phyloP scores from a whole-genome alignment of 2,888 invertebrate genomes.

The Loripinus fragilis region DNA sequence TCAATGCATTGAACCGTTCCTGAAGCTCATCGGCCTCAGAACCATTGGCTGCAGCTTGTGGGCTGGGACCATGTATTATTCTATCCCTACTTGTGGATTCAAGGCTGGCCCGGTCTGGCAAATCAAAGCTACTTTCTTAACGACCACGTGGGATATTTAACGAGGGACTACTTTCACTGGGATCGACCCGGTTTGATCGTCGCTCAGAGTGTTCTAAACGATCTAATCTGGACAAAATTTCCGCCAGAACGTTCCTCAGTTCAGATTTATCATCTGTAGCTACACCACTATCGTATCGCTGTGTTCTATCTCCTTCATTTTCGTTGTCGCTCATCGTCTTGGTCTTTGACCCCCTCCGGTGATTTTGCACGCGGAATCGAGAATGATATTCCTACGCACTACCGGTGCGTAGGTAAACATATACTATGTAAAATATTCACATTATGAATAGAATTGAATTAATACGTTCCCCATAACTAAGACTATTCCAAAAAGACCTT shows the following conservation, averaged over 20 bases:
- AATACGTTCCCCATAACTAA: too few species aligned
- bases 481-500: too few species aligned
- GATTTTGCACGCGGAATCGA: slow-evolving; percentile 6
- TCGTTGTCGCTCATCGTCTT: not conserved
- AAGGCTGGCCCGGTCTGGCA: not conserved
- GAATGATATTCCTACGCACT: too few species aligned
- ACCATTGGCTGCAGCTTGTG: slow-evolving; percentile 15
- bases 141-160: not conserved
- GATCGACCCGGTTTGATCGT: not conserved
- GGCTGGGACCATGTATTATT: slow-evolving; percentile 2
- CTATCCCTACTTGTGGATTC: not conserved
- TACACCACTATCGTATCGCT: not conserved
- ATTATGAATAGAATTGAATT: too few species aligned
- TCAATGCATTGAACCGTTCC: slow-evolving; percentile 23
- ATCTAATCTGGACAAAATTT: not conserved
- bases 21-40: slow-evolving; percentile 28
- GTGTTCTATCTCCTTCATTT: not conserved
- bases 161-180: not conserved
- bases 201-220: not conserved
- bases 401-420: not conserved
- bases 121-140: not conserved
- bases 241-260: not conserved
- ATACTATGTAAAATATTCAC: not conserved
- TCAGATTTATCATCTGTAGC: not conserved
- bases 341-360: not conserved